phyloP scores from a whole-genome alignment of 2,888 invertebrate genomes.

The Eucriotettix oculatus region DNA sequence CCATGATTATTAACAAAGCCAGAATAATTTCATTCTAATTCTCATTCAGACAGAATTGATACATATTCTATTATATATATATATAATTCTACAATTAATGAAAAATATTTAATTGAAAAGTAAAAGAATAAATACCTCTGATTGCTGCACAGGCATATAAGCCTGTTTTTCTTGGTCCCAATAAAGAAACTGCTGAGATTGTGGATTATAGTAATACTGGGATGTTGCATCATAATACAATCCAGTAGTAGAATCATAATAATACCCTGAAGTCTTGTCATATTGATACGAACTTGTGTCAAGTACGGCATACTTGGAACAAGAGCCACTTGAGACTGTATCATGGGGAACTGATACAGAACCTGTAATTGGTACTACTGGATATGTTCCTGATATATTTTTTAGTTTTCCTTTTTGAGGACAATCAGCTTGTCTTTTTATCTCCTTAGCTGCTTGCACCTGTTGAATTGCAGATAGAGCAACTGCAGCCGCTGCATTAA shows the following conservation, averaged over 20 bases:
- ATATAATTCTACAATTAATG: too few species aligned
- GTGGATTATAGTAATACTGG: constrained; percentile 90
- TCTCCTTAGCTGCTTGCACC: constrained; percentile 27
- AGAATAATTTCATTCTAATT: too few species aligned
- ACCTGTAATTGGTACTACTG: background rate
- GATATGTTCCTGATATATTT: background rate
- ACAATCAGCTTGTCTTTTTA: constrained; percentile 5
- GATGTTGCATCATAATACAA: constrained; percentile 93
- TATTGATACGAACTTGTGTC: constrained; percentile 85
- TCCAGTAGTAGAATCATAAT: constrained; percentile 83
- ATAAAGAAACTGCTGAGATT: constrained; percentile 80
- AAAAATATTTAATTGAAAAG: too few species aligned
- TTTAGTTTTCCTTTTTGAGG: background rate
- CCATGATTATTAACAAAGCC: too few species aligned
- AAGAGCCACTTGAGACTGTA: background rate
- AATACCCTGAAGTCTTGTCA: constrained; percentile 90
- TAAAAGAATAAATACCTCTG: background rate
- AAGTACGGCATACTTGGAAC: constrained; percentile 35
- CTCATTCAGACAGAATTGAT: too few species aligned
- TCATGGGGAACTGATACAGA: background rate
- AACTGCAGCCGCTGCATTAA: constrained; percentile 76
- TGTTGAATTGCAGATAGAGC: constrained; percentile 72
- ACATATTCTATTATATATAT: too few species aligned
- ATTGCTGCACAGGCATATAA: constrained; percentile 35
- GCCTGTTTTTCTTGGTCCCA: constrained; percentile 70